Evolutionary conservation across 2,113 vertebrate genomes (phyloP), one percentile per base, ranked within the genome.

Genomic region (Tetrax tetrax): DNA sequence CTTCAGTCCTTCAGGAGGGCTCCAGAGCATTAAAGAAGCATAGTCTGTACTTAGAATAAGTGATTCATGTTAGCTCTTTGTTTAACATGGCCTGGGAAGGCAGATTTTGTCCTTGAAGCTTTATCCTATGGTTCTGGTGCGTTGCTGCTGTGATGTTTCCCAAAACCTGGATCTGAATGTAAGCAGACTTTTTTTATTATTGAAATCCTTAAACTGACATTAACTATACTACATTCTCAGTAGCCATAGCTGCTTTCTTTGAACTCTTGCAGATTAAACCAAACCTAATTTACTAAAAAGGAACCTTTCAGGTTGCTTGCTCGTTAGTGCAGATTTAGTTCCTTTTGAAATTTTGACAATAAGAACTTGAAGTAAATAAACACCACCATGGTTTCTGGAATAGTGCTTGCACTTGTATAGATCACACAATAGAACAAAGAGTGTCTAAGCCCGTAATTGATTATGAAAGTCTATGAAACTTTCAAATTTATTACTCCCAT

Each of bases 341-440:
- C 50, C 56, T 88, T 96, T 93, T 89, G 69, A 95, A 95, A 90
- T 87, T 22, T 84, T 87, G 20, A 83, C 72, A 78, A 76, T 43
- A 47, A 93, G 59, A 87, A 84, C 56, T 53, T 8, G 21, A 87
- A 84, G 64, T 85, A 84, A 53, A 56, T 38, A 72, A 96, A 87
- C 15, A 37, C 28, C 80, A 19, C 60, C 4, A 3, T 74, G 65
- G 80, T 89, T 82, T 79, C 75, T 95, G 87, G 93, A 95, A 82
- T 8, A 18, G 25, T 25, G 6, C 18, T 83, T 83, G 60, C 2
- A 0, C 20, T 84, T 37, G 14, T 41, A n/a, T 29, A 80, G 93
- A 76, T 87, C 47, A 64, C 48, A 72, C 38, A 90, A 57, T 43
- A 86, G 61, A 91, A 83, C 37, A 93, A 80, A 83, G 37, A 18